Conservation (phyloP, 2,797 vertebrate species). For the Serranus cabrilla region DNA sequence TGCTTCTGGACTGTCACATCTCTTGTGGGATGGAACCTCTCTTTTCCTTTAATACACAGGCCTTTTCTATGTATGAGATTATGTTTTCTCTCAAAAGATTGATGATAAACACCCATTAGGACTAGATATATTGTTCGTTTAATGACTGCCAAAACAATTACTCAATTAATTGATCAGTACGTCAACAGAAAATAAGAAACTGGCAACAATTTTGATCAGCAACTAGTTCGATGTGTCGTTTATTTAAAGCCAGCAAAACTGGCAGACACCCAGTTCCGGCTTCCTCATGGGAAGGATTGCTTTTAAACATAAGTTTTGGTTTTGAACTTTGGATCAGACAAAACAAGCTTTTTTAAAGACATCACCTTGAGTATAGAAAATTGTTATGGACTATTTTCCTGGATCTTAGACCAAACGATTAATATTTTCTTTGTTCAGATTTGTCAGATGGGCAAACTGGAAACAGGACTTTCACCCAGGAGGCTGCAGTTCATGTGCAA, state of each 20-base stretch:
- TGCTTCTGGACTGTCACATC: constrained; percentile 2
- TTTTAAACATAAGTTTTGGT: neutral
- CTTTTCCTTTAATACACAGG: neutral
- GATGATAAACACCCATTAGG: neutral
- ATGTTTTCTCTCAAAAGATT: neutral
- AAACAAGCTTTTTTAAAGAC: neutral
- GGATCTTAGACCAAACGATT: too few species aligned
- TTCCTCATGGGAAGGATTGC: neutral
- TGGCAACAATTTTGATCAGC: neutral
- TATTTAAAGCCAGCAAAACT: neutral
- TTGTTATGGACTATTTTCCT: neutral
- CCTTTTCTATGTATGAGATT: neutral
- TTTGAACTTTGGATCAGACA: neutral
- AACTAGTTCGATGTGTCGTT: neutral
- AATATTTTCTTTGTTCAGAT: too few species aligned
- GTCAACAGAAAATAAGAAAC: neutral
- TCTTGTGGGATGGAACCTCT: neutral
- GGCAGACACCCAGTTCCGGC: neutral
- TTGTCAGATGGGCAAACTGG: too few species aligned
- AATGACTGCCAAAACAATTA: neutral
- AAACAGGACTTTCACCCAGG: too few species aligned
- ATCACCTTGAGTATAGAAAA: neutral
- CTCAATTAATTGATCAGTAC: neutral
- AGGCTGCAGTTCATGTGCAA: too few species aligned
- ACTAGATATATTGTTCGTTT: neutral